Conservation (phyloP, 2,888 invertebrate species). For the Dryomyza anilis region DNA sequence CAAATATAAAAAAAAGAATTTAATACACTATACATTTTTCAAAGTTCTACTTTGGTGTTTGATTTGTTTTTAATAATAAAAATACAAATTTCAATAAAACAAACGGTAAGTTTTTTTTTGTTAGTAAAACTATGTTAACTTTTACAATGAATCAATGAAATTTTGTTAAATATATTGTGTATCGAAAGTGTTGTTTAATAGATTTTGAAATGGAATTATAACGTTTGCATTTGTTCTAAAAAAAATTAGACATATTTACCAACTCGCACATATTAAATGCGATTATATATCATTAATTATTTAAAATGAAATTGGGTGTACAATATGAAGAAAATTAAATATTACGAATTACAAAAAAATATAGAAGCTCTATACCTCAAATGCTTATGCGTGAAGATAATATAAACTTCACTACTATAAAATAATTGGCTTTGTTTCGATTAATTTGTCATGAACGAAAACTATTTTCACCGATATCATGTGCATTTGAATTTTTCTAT, state of each 20-base stretch:
- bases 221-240: slow-evolving; percentile 1
- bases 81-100: slow-evolving; percentile 15
- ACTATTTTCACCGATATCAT: too few species aligned
- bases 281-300: too few species aligned
- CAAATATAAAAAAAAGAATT: slow-evolving; percentile 7
- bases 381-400: neutral
- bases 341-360: too few species aligned
- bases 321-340: slow-evolving; percentile 12
- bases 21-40: neutral
- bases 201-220: neutral
- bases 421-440: too few species aligned
- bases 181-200: slow-evolving; percentile 7
- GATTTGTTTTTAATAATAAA: slow-evolving; percentile 9
- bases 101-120: slow-evolving; percentile 22
- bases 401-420: neutral
- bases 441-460: too few species aligned
- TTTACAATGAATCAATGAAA: too few species aligned
- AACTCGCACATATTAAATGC: too few species aligned
- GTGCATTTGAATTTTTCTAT: too few species aligned
- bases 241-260: too few species aligned
- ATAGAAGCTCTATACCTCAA: too few species aligned
- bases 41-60: neutral
- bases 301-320: slow-evolving; percentile 22
- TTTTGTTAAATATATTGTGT: slow-evolving; percentile 21
- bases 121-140: neutral